Conservation (phyloP, 2,888 invertebrate species). For the Encarsia formosa region DNA sequence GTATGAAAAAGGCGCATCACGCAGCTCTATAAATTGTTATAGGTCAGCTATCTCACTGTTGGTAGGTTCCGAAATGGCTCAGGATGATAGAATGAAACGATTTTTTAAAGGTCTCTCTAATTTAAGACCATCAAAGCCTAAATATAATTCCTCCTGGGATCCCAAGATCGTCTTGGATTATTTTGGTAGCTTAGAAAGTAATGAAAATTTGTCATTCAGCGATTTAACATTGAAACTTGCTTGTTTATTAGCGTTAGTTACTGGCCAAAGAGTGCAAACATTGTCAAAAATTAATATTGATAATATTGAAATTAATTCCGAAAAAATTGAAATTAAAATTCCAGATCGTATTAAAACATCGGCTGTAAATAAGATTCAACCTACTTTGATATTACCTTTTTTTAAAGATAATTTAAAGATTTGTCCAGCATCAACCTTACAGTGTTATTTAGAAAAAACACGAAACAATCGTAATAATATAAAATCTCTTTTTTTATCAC, state of each 20-base stretch:
- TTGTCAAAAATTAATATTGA: slow-evolving; percentile 22
- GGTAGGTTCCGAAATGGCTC: slow-evolving; percentile 19
- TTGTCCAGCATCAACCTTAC: slow-evolving; percentile 8
- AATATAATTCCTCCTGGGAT: slow-evolving; percentile 25
- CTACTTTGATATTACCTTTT: slow-evolving; percentile 17
- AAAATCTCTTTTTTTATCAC: slow-evolving; percentile 19
- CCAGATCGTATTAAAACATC: slow-evolving; percentile 20
- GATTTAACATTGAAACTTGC: slow-evolving; percentile 16
- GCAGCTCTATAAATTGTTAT: slow-evolving; percentile 12
- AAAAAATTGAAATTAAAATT: slow-evolving; percentile 24
- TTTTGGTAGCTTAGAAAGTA: neutral
- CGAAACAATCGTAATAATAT: neutral
- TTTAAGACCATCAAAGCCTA: slow-evolving; percentile 26
- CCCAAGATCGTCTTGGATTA: slow-evolving; percentile 18
- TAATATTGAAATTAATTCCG: slow-evolving; percentile 13
- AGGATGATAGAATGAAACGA: slow-evolving; percentile 26
- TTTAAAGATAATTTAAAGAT: slow-evolving; percentile 6
- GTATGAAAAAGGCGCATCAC: slow-evolving; percentile 1
- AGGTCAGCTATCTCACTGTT: slow-evolving; percentile 26
- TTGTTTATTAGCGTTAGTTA: slow-evolving; percentile 17
- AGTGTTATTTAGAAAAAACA: slow-evolving; percentile 8
- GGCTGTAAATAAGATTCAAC: slow-evolving; percentile 10
- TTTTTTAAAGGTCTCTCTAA: slow-evolving; percentile 32
- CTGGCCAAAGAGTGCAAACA: slow-evolving; percentile 25
- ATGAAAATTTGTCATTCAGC: slow-evolving; percentile 15